Evolutionary conservation across 2,113 vertebrate species (phyloP).

Genomic region (Tyto alba): DNA sequence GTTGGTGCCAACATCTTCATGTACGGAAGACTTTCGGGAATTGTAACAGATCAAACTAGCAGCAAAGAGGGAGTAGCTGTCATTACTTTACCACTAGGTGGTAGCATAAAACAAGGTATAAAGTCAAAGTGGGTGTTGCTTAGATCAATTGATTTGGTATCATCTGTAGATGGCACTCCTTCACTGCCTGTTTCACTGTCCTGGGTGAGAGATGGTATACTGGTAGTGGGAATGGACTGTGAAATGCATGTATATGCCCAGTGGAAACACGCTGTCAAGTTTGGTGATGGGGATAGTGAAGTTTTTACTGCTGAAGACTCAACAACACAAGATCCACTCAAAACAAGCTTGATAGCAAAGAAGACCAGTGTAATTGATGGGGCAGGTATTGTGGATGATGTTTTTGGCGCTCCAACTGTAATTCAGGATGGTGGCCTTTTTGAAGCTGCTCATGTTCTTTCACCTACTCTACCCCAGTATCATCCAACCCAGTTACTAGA

Average conservation of each 20-base stretch:
- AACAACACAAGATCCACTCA: constrained; percentile 52
- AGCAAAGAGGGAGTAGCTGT: constrained; percentile 93
- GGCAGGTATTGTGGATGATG: constrained; percentile 81
- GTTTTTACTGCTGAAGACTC: constrained; percentile 75
- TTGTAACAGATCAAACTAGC: constrained; percentile 89
- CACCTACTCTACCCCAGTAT: constrained; percentile 95
- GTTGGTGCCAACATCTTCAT: constrained; percentile 97
- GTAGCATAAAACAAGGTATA: constrained; percentile 97
- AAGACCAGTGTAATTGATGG: constrained; percentile 85
- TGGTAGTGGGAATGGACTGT: constrained; percentile 98
- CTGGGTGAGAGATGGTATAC: constrained; percentile 96
- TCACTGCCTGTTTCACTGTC: constrained; percentile 94
- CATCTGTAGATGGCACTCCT: constrained; percentile 94
- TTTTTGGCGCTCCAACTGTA: constrained; percentile 86
- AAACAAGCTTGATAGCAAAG: constrained; percentile 77
- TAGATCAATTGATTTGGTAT: constrained; percentile 88
- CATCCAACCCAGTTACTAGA: constrained; percentile 95
- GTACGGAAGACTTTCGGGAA: constrained; percentile 94
- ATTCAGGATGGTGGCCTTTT: constrained; percentile 96
- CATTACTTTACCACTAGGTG: constrained; percentile 94
- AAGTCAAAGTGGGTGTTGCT: constrained; percentile 94
- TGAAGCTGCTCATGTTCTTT: constrained; percentile 94
- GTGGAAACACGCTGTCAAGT: constrained; percentile 89
- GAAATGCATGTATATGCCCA: constrained; percentile 99
- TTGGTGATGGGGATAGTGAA: constrained; percentile 76